Evolutionary conservation across 2,888 invertebrate species (phyloP).

Genomic region (Asteroscopus sphinx): DNA sequence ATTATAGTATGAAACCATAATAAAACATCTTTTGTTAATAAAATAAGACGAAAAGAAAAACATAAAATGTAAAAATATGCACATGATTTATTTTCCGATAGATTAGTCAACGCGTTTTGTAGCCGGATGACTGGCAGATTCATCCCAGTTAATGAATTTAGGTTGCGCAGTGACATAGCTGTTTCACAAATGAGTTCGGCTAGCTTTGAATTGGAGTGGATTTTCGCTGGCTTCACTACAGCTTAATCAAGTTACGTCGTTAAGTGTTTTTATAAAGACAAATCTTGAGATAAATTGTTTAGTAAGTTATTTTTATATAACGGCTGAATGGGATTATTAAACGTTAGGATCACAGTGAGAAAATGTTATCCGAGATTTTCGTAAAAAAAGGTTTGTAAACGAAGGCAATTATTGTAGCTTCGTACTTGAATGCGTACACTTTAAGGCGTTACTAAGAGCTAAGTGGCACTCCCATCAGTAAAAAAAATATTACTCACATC

Average conservation of each 20-base stretch:
- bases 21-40: too few species aligned
- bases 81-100: slow-evolving; percentile 41
- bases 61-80: slow-evolving; percentile 8
- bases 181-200: slow-evolving; percentile 50
- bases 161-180: slow-evolving; percentile 55
- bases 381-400: too few species aligned
- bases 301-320: neutral
- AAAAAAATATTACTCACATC: too few species aligned
- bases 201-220: slow-evolving; percentile 39
- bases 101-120: slow-evolving; percentile 45
- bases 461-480: too few species aligned
- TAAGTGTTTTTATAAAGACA: slow-evolving; percentile 10
- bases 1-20: too few species aligned
- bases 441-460: too few species aligned
- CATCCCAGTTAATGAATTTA: slow-evolving; percentile 51
- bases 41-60: slow-evolving; percentile 8
- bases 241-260: slow-evolving; percentile 41
- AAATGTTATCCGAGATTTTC: neutral
- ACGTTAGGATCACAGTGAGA: neutral
- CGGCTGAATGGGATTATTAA: neutral
- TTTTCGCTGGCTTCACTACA: slow-evolving; percentile 36
- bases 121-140: slow-evolving; percentile 48
- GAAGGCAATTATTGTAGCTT: too few species aligned
- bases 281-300: neutral
- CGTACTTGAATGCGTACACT: too few species aligned